Percentiles rank a stretch among this genome's conserved stretches.
Conservation (phyloP, 2,888 invertebrate genomes). For the Teleogryllus oceanicus region DNA sequence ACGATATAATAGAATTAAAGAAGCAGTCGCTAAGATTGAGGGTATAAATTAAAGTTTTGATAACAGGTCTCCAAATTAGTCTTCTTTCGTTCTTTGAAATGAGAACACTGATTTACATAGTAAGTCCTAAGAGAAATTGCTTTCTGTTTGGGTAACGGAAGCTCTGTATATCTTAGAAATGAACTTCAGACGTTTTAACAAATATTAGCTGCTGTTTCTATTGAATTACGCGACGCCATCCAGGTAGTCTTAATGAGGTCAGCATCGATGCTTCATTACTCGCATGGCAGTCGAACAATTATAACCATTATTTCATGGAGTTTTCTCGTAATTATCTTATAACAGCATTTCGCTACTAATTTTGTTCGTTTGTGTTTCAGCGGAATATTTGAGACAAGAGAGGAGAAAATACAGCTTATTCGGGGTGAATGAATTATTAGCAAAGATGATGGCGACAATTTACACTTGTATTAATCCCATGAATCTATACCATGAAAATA, state of each 20-base stretch:
- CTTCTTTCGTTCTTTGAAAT: neutral
- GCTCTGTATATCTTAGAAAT: neutral
- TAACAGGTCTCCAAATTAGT: neutral
- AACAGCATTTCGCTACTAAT: neutral
- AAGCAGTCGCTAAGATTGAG: neutral
- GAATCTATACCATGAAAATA: too few relatives aligned
- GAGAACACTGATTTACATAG: neutral
- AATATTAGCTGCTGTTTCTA: neutral
- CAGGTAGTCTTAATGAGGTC: neutral
- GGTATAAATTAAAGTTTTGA: neutral
- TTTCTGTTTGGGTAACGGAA: neutral
- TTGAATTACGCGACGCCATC: neutral
- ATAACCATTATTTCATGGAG: neutral
- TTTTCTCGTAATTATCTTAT: constrained; percentile 11
- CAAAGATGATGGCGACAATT: too few relatives aligned
- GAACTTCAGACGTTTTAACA: constrained; percentile 6
- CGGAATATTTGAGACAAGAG: too few relatives aligned
- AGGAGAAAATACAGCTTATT: too few relatives aligned
- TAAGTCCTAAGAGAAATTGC: neutral
- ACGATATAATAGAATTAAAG: neutral
- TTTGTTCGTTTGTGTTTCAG: too few relatives aligned
- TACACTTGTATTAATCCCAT: too few relatives aligned
- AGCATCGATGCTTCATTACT: too few relatives aligned
- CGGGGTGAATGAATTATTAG: too few relatives aligned
- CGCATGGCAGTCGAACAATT: too few relatives aligned